Percentiles rank a stretch among this genome's conserved stretches.
phyloP scores from a whole-genome alignment of 2,888 invertebrate species.

The Lasioglossum vierecki region DNA sequence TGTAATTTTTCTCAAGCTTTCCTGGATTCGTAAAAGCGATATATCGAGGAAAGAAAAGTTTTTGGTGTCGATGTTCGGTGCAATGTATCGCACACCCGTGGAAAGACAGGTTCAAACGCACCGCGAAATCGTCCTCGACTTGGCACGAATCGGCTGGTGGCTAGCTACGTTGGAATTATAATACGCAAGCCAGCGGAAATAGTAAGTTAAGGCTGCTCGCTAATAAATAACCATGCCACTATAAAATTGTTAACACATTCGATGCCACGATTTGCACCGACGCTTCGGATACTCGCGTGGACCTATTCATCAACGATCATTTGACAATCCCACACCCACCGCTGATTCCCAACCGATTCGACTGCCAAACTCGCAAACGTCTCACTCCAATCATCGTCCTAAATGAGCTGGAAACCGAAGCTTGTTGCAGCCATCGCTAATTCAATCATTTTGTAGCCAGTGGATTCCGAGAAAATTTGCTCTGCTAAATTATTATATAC shows the following conservation, averaged over 20 bases:
- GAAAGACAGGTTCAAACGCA: conserved; percentile 21
- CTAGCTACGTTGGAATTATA: conserved; percentile 16
- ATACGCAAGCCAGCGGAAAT: conserved; percentile 57
- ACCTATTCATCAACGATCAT: not conserved
- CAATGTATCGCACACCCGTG: conserved; percentile 23
- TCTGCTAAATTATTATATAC: not conserved
- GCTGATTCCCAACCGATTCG: not conserved
- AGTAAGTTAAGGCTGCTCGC: conserved; percentile 62
- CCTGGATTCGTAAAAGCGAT: not conserved
- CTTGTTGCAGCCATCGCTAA: not conserved
- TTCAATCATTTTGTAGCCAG: not conserved
- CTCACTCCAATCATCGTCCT: not conserved
- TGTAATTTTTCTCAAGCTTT: not conserved
- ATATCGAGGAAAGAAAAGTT: not conserved
- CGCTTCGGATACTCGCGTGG: not conserved
- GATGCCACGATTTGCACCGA: not conserved
- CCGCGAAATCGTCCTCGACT: conserved; percentile 36
- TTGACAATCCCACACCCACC: not conserved
- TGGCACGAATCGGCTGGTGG: conserved; percentile 25
- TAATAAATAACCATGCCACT: conserved; percentile 62
- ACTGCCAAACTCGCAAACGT: not conserved
- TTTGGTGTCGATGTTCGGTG: not conserved
- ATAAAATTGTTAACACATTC: conserved; percentile 56
- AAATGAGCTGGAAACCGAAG: not conserved
- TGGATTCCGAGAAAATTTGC: not conserved